Conservation (phyloP, 2,888 invertebrate species). For the Dryomyza anilis region DNA sequence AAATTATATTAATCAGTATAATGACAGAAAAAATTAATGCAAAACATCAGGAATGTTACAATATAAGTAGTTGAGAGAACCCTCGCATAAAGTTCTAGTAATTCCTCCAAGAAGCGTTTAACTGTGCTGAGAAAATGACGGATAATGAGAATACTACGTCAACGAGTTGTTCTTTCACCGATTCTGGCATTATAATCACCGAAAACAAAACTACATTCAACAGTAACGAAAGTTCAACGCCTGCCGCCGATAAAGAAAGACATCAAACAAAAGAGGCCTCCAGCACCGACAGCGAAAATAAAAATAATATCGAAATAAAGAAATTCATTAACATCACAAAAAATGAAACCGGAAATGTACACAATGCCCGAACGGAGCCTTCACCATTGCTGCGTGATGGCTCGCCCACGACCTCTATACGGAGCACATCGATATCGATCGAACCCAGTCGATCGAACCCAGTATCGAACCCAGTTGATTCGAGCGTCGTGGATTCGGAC, state of each 20-base stretch:
- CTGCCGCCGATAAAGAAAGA: conserved; percentile 21
- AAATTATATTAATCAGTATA: too few species aligned
- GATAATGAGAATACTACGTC: conserved; percentile 45
- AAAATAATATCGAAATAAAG: conserved; percentile 32
- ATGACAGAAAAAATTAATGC: too few species aligned
- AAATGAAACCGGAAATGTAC: neutral
- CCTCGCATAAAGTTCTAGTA: too few species aligned
- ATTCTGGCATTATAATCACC: conserved; percentile 54
- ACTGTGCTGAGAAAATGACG: conserved; percentile 30
- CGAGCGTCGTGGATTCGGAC: conserved; percentile 57
- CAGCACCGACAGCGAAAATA: conserved; percentile 9
- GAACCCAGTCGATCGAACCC: too few species aligned
- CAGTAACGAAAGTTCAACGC: neutral
- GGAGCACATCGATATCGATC: conserved; percentile 56
- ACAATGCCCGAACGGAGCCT: too few species aligned
- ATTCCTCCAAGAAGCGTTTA: too few species aligned
- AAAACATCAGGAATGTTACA: too few species aligned
- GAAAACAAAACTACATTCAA: conserved; percentile 45
- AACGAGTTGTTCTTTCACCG: conserved; percentile 54
- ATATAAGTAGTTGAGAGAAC: too few species aligned
- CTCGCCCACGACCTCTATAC: conserved; percentile 54
- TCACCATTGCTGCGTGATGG: conserved; percentile 23
- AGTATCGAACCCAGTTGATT: conserved; percentile 55
- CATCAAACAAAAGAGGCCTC: neutral
- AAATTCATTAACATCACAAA: conserved; percentile 35